Conservation (phyloP, 2,113 vertebrate genomes). For the Callocephalon fimbriatum region DNA sequence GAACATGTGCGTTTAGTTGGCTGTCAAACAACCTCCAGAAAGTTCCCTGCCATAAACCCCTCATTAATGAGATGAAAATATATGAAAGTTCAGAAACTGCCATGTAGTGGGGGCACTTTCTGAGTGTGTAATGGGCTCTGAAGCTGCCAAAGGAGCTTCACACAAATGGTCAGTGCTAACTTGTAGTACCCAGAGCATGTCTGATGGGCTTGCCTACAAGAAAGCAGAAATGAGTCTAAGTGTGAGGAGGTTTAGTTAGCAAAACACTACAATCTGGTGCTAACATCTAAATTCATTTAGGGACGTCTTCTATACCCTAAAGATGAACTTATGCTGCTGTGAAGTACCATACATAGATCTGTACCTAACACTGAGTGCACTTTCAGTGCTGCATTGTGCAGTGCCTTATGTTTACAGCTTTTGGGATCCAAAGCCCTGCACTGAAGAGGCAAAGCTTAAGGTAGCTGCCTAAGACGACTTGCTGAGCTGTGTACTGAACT, state of each 20-base stretch:
- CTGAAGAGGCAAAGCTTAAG: neutral
- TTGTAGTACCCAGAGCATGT: neutral
- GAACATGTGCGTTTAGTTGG: neutral
- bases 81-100: neutral
- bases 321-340: neutral
- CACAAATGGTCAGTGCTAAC: neutral
- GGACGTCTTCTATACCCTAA: neutral
- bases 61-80: neutral
- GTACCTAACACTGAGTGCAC: neutral
- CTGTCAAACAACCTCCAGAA: neutral
- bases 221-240: neutral
- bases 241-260: neutral
- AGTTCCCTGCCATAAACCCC: neutral
- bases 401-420: rapidly evolving
- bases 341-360: neutral
- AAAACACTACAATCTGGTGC: neutral
- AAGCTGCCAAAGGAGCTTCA: neutral
- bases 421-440: rapidly evolving
- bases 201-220: neutral
- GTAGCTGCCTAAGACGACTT: neutral
- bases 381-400: neutral
- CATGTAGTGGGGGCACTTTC: neutral
- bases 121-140: neutral
- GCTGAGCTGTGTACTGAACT: neutral
- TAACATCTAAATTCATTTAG: neutral